Conservation (phyloP, 2,888 invertebrate genomes). For the Gnatocerus cornutus region DNA sequence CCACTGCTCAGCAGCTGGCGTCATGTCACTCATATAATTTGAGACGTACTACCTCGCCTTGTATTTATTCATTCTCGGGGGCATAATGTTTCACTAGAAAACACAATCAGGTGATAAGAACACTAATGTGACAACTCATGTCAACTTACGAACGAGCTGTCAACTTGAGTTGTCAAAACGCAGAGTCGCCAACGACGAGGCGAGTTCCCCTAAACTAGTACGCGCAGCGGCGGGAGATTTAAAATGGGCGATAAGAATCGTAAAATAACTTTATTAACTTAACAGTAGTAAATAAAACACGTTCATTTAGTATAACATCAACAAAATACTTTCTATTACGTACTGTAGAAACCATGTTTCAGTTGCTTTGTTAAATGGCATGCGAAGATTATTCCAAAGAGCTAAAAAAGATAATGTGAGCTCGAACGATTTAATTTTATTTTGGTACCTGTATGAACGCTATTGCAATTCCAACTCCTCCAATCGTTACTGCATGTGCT, state of each 20-base stretch:
- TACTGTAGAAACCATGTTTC: constrained; percentile 62
- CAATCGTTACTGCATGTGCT: constrained; percentile 83
- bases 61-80: constrained; percentile 50
- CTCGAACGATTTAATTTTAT: too few relatives aligned
- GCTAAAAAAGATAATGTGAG: constrained; percentile 72
- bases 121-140: constrained; percentile 47
- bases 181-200: neutral
- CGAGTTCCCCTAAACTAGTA: neutral
- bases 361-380: constrained; percentile 90
- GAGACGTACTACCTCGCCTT: constrained; percentile 55
- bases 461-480: constrained; percentile 87
- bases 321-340: constrained; percentile 39
- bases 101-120: constrained; percentile 53
- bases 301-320: neutral
- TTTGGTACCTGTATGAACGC: constrained; percentile 86
- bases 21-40: constrained; percentile 48
- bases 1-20: constrained; percentile 76
- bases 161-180: constrained; percentile 24
- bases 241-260: neutral
- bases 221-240: neutral
- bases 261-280: neutral
- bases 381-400: constrained; percentile 91
- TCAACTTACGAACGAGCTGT: constrained; percentile 28
- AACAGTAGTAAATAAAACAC: neutral
- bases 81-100: constrained; percentile 41